Evolutionary conservation across 2,113 vertebrate genomes (phyloP).

Genomic region (Triplophysa rosa): DNA sequence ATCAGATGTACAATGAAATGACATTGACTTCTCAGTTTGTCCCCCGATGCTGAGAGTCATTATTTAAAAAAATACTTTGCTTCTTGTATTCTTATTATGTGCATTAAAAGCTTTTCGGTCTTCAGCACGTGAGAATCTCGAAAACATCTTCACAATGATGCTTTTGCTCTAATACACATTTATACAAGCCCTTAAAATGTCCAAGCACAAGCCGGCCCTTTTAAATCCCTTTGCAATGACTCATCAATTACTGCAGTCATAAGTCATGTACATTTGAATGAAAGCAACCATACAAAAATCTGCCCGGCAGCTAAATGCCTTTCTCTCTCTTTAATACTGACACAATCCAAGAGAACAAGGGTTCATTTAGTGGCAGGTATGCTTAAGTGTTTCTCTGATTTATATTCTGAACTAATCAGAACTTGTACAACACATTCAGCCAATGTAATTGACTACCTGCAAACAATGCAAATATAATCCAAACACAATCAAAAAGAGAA

Average conservation of each 20-base stretch:
- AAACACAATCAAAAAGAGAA: slow-evolving; percentile 1
- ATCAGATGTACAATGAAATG: too few species aligned
- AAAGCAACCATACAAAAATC: background rate
- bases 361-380: background rate
- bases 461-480: slow-evolving; percentile 4
- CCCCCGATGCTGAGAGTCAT: too few species aligned
- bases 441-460: background rate
- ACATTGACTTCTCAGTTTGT: too few species aligned
- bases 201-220: slow-evolving; percentile 29
- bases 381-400: background rate
- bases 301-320: background rate
- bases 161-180: slow-evolving; percentile 38
- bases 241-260: slow-evolving; percentile 44
- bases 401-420: too few species aligned
- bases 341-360: slow-evolving; percentile 6
- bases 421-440: too few species aligned
- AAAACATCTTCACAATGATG: background rate
- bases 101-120: background rate
- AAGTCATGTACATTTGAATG: slow-evolving; percentile 42
- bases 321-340: background rate
- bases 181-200: slow-evolving; percentile 39
- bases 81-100: background rate
- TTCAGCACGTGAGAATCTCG: background rate
- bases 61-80: background rate
- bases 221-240: slow-evolving; percentile 41